These are phyloP conservation scores for Itoplectis maculator DNA, from an alignment of 2,888 invertebrate genomes.

Conservation along the genomic window DNA sequence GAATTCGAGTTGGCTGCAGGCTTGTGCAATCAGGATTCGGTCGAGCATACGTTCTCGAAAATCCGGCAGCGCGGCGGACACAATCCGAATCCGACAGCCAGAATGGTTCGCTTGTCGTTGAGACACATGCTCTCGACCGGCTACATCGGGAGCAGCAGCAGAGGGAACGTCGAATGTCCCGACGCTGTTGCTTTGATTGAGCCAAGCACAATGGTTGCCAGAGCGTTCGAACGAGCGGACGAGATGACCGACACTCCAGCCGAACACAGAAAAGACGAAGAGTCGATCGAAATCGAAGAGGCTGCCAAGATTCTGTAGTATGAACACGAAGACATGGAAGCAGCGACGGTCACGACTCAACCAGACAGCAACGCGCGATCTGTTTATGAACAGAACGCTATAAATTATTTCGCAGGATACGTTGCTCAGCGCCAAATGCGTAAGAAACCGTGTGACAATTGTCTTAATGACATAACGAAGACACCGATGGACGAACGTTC, in stretches of 20 bases:
- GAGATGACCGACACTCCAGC: not conserved
- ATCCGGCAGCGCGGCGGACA: constrained; percentile 22
- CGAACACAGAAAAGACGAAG: not conserved
- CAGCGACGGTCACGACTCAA: not conserved
- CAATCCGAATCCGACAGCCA: constrained; percentile 47
- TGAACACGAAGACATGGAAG: constrained; percentile 24
- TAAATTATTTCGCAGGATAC: constrained; percentile 33
- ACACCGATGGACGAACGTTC: constrained; percentile 38
- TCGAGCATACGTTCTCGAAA: constrained; percentile 54
- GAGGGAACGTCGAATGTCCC: constrained; percentile 17
- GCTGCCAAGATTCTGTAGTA: constrained; percentile 1
- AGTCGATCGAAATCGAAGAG: constrained; percentile 2
- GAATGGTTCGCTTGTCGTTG: constrained; percentile 37
- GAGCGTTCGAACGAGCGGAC: constrained; percentile 4
- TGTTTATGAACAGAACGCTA: constrained; percentile 27
- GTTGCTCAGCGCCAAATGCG: constrained; percentile 28
- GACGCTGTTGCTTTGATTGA: constrained; percentile 14
- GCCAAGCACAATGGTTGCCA: not conserved
- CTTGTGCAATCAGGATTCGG: constrained; percentile 2
- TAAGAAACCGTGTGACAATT: constrained; percentile 21
- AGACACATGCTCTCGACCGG: constrained; percentile 39
- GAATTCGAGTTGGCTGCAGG: constrained; percentile 49
- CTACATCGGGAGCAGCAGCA: constrained; percentile 7
- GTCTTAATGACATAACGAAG: constrained; percentile 16
- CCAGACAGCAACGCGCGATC: constrained; percentile 16